A percentile compares a stretch with the other conserved stretches of the same genome.
Conservation (phyloP, 2,888 invertebrate genomes). For the Gerris lacustris region DNA sequence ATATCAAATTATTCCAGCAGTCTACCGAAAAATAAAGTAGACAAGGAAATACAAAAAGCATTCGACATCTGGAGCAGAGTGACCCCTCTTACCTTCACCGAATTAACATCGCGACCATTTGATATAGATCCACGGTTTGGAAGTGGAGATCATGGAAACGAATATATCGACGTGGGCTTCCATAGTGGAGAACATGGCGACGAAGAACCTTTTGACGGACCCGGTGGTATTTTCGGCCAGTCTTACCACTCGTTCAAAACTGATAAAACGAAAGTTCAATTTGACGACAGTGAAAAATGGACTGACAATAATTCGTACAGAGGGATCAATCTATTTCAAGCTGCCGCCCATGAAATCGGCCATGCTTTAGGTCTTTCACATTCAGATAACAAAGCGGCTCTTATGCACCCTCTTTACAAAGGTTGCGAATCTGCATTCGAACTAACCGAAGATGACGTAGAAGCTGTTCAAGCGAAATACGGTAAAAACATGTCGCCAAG, state of each 20-base stretch:
- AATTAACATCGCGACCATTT: conserved; percentile 46
- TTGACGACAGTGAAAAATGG: conserved; percentile 92
- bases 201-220: conserved; percentile 63
- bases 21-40: conserved; percentile 56
- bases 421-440: conserved; percentile 77
- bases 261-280: conserved; percentile 76
- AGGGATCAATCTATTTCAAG: conserved; percentile 84
- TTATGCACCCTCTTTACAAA: conserved; percentile 96
- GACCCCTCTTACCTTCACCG: conserved; percentile 69
- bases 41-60: conserved; percentile 67
- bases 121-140: conserved; percentile 82
- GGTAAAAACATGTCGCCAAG: too few species aligned
- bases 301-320: conserved; percentile 60
- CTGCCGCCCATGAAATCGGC: conserved; percentile 93
- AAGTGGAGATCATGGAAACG: conserved; percentile 82
- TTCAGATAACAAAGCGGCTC: conserved; percentile 74
- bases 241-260: too few species aligned
- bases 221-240: conserved; percentile 51
- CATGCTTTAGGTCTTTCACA: conserved; percentile 93
- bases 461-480: conserved; percentile 57
- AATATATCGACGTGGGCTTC: conserved; percentile 56
- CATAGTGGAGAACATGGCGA: conserved; percentile 80
- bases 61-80: conserved; percentile 78
- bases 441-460: conserved; percentile 75
- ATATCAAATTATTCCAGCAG: conserved; percentile 76